A percentile compares a stretch with the other conserved stretches of the same genome.
These are phyloP conservation scores for Eremophila alpestris DNA, from an alignment of 2,797 vertebrate species.

Conservation along the genomic window DNA sequence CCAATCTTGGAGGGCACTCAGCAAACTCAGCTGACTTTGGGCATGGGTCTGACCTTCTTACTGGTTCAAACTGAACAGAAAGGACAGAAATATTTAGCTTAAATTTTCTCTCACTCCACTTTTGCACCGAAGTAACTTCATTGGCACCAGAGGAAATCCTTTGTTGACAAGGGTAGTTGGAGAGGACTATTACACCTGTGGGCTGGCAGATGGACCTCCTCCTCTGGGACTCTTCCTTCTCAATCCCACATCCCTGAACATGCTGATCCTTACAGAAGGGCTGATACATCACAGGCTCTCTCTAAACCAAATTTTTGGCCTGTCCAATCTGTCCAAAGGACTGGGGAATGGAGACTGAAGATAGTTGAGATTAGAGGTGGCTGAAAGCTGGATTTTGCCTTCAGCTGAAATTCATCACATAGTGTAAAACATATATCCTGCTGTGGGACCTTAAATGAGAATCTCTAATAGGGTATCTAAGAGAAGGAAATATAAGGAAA, in stretches of 20 bases:
- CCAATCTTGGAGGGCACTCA: not conserved
- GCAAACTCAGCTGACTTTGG: not conserved
- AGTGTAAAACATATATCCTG: not conserved
- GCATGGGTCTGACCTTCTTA: not conserved
- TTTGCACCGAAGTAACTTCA: accelerated
- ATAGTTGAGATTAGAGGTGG: not conserved
- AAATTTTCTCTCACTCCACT: not conserved
- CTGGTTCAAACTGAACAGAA: not conserved
- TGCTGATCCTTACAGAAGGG: not conserved
- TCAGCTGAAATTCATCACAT: not conserved
- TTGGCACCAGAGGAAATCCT: not conserved
- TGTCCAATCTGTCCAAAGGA: accelerated
- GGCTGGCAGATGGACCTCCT: not conserved
- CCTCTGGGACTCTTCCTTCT: not conserved
- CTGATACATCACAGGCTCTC: not conserved
- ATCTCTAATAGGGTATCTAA: not conserved
- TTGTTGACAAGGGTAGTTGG: not conserved
- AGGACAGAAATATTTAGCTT: not conserved
- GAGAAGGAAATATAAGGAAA: not conserved
- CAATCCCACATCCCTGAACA: not conserved
- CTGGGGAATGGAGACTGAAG: not conserved
- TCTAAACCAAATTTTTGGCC: not conserved
- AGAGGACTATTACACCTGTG: not conserved
- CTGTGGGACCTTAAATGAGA: not conserved
- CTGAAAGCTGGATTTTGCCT: not conserved